phyloP scores from a whole-genome alignment of 2,113 vertebrate genomes.

The Hystrix cristata region DNA sequence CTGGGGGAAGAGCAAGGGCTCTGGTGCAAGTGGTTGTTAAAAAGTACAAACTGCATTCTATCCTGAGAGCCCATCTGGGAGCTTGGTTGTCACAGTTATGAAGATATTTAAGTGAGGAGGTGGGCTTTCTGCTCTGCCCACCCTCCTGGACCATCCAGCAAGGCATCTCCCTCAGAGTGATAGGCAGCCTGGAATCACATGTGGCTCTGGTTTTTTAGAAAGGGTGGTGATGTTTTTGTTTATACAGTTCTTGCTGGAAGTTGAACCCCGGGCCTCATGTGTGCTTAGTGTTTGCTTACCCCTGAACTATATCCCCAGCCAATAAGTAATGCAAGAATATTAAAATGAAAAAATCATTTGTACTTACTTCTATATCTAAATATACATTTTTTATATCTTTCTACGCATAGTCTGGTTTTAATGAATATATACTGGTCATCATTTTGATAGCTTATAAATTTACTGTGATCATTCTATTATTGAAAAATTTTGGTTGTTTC shows the following conservation, averaged over 20 bases:
- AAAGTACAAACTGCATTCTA: not conserved
- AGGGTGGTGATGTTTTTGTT: not conserved
- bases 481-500: conserved; percentile 8
- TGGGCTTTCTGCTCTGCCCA: not conserved
- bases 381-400: conserved; percentile 52
- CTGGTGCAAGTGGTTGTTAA: not conserved
- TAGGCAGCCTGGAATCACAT: not conserved
- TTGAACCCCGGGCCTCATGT: not conserved
- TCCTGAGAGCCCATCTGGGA: not conserved
- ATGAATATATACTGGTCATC: conserved; percentile 24
- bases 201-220: not conserved
- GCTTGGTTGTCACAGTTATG: not conserved
- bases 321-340: conserved; percentile 34
- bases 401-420: conserved; percentile 40
- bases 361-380: conserved; percentile 55
- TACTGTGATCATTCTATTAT: not conserved
- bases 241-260: not conserved
- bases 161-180: not conserved
- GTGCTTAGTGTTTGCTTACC: not conserved
- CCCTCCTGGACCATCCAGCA: not conserved
- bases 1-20: not conserved
- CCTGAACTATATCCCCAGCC: not conserved
- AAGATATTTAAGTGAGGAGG: not conserved
- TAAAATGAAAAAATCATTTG: conserved; percentile 6
- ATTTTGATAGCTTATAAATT: conserved; percentile 49